A percentile compares a stretch with the other conserved stretches of the same genome.
phyloP scores from a whole-genome alignment of 2,797 vertebrate genomes.

The Xenops minutus region DNA sequence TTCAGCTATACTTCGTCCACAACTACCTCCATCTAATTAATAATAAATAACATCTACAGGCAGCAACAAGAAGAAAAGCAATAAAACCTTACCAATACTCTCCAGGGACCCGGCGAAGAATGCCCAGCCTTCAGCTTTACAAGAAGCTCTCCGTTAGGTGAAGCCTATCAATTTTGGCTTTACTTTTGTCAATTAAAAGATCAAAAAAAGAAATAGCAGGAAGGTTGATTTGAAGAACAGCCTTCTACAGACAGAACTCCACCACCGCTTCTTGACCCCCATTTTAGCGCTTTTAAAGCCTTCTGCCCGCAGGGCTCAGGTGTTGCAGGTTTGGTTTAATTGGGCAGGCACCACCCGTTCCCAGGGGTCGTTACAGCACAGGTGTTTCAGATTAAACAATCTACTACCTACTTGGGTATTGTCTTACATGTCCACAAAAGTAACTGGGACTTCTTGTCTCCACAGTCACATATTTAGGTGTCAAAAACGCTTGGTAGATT shows the following conservation, averaged over 20 bases:
- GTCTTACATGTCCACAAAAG: background rate
- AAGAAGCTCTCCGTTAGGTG: fast-evolving
- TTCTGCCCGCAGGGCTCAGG: background rate
- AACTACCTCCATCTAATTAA: background rate
- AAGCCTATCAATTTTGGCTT: background rate
- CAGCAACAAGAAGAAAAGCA: background rate
- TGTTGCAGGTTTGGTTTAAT: background rate
- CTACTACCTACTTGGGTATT: background rate
- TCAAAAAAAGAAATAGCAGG: background rate
- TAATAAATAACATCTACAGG: background rate
- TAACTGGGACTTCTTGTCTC: background rate
- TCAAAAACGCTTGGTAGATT: background rate
- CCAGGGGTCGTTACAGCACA: background rate
- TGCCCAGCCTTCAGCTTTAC: background rate
- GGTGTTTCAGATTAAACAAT: background rate
- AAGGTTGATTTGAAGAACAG: fast-evolving
- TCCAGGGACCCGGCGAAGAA: background rate
- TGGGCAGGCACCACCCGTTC: background rate
- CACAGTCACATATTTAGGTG: background rate
- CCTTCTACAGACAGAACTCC: fast-evolving
- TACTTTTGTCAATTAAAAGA: background rate
- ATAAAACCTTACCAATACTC: background rate
- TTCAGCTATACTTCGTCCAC: background rate
- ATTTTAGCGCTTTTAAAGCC: background rate
- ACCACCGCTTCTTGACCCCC: fast-evolving